These are phyloP conservation scores for Mesoligia furuncula DNA, from an alignment of 2,888 invertebrate species.

Conservation along the genomic window DNA sequence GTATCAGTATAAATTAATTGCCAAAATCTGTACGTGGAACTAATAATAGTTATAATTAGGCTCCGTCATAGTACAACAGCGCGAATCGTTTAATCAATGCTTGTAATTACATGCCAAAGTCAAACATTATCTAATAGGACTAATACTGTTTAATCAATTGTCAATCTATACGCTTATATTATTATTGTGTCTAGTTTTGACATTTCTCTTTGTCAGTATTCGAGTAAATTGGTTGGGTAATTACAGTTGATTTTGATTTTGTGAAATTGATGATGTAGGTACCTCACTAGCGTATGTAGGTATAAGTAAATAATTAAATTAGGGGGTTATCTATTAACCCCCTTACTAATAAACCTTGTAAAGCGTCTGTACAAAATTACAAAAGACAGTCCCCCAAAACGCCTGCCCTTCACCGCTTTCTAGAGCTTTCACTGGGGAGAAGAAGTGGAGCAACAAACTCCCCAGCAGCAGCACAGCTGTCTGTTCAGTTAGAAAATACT, in stretches of 20 bases:
- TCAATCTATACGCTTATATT: not conserved
- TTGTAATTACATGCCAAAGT: conserved; percentile 67
- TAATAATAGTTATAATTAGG: conserved; percentile 49
- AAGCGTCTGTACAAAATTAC: too few relatives aligned
- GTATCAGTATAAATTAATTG: conserved; percentile 25
- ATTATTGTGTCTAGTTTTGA: not conserved
- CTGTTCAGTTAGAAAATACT: too few relatives aligned
- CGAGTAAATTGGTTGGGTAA: not conserved
- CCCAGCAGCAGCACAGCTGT: too few relatives aligned
- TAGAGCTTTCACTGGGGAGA: too few relatives aligned
- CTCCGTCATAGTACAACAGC: conserved; percentile 40
- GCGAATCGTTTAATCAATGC: conserved; percentile 62
- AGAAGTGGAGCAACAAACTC: too few relatives aligned
- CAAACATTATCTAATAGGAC: conserved; percentile 56
- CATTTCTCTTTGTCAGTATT: not conserved
- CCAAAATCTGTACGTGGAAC: not conserved
- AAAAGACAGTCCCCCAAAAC: too few relatives aligned
- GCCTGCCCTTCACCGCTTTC: too few relatives aligned
- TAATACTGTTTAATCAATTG: conserved; percentile 39
- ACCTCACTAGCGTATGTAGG: too few relatives aligned
- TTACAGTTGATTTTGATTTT: not conserved
- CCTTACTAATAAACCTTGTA: too few relatives aligned
- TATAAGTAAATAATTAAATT: too few relatives aligned
- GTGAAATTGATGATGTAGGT: not conserved
- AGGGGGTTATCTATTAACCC: too few relatives aligned